A percentile compares a stretch with the other conserved stretches of the same genome.
phyloP scores from a whole-genome alignment of 2,113 vertebrate genomes.

The Equus quagga region DNA sequence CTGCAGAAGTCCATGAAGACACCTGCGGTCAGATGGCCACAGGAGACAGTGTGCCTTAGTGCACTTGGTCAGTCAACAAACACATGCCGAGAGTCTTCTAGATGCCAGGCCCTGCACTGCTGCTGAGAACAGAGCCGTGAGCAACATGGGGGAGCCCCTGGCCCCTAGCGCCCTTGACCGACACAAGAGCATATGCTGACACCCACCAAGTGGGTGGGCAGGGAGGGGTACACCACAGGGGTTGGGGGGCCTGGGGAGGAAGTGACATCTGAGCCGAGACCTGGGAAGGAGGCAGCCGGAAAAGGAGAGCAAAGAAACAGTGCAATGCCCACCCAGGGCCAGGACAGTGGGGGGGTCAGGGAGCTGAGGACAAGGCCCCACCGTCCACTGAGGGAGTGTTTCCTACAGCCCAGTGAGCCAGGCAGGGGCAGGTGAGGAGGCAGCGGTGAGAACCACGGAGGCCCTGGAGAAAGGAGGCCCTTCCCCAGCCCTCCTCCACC shows the following conservation, averaged over 20 bases:
- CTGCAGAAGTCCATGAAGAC: fast-evolving
- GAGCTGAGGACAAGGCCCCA: too few relatives aligned
- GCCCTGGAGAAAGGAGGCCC: neutral
- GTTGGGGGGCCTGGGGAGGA: neutral
- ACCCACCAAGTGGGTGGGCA: neutral
- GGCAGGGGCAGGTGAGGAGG: neutral
- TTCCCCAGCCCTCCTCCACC: fast-evolving
- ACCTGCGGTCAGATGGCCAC: neutral
- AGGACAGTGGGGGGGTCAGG: neutral
- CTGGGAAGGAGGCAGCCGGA: neutral
- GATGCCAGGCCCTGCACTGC: fast-evolving
- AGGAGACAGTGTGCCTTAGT: fast-evolving
- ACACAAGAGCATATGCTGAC: neutral
- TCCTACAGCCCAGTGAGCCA: neutral
- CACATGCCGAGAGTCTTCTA: neutral
- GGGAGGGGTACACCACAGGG: neutral
- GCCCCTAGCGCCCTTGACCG: neutral
- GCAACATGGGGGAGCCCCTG: neutral
- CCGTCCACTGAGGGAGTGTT: neutral
- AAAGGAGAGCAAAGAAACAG: neutral
- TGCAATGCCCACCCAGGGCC: fast-evolving
- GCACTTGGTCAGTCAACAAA: neutral
- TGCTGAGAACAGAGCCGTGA: neutral
- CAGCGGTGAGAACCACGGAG: neutral
- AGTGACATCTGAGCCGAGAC: neutral